These are phyloP conservation scores for Choloepus hoffmanni DNA, from an alignment of 2,113 vertebrate species.

Conservation along the genomic window DNA sequence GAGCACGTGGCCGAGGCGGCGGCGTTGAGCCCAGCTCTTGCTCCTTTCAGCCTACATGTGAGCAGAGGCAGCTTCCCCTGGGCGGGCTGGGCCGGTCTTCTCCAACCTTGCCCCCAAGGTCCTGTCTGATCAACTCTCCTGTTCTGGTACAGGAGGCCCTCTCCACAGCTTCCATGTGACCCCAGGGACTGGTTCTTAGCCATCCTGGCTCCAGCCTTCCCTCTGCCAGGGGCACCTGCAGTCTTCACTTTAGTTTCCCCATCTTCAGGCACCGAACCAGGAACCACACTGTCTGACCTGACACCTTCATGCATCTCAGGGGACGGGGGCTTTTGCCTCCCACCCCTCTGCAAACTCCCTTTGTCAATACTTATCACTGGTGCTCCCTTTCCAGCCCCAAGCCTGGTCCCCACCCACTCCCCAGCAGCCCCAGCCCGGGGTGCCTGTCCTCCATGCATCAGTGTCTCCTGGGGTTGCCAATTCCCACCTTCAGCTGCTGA, in stretches of 20 bases:
- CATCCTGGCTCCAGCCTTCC: background rate
- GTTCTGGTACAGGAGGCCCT: background rate
- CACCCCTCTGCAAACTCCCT: background rate
- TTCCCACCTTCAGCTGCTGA: slow-evolving; percentile 67
- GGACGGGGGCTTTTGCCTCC: background rate
- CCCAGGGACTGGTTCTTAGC: background rate
- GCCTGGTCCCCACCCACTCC: background rate
- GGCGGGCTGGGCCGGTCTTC: background rate
- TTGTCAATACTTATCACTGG: slow-evolving; percentile 36
- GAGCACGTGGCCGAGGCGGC: background rate
- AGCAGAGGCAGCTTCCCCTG: background rate
- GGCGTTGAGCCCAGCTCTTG: slow-evolving; percentile 67
- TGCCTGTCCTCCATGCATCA: slow-evolving; percentile 38
- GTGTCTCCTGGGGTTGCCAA: slow-evolving; percentile 59
- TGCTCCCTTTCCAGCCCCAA: background rate
- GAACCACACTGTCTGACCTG: background rate
- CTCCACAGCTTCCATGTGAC: background rate
- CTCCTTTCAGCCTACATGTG: slow-evolving; percentile 7
- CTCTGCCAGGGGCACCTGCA: background rate
- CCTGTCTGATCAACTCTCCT: background rate
- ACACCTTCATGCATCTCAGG: background rate
- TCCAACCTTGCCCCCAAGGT: background rate
- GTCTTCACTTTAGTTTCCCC: background rate
- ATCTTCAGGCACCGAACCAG: background rate
- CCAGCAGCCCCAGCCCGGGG: background rate